Evolutionary conservation across 2,888 invertebrate genomes (phyloP).

Genomic region (Agrotis ipsilon): DNA sequence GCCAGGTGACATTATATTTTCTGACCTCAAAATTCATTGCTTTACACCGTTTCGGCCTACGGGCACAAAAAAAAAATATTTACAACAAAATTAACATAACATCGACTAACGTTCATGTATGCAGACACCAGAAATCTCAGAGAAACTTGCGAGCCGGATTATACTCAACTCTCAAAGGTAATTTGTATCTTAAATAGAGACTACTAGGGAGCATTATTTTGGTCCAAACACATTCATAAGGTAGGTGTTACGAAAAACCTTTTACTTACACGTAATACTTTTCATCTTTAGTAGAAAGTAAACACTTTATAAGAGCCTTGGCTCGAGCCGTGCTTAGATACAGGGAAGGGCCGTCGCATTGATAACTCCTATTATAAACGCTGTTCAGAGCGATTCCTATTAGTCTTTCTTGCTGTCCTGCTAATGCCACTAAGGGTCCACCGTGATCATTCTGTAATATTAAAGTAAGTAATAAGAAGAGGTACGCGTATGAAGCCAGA

Average conservation of each 20-base stretch:
- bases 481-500: neutral
- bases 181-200: too few relatives aligned
- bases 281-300: conserved; percentile 20
- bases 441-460: conserved; percentile 75
- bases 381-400: conserved; percentile 71
- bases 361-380: conserved; percentile 46
- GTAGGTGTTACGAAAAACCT: too few relatives aligned
- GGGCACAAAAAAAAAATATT: neutral
- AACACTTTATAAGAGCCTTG: conserved; percentile 56
- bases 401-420: conserved; percentile 62
- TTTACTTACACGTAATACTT: conserved; percentile 35
- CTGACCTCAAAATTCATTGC: neutral
- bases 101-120: too few relatives aligned
- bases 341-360: conserved; percentile 71
- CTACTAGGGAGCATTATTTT: too few relatives aligned
- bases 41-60: neutral
- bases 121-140: too few relatives aligned
- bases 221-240: too few relatives aligned
- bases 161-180: too few relatives aligned
- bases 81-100: too few relatives aligned
- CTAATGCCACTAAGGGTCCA: conserved; percentile 70
- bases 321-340: conserved; percentile 70
- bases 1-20: neutral
- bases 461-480: neutral
- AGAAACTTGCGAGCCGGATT: too few relatives aligned